Percentiles rank a stretch among this genome's conserved stretches.
phyloP scores from a whole-genome alignment of 2,113 vertebrate genomes.

The Formicarius rufipectus region DNA sequence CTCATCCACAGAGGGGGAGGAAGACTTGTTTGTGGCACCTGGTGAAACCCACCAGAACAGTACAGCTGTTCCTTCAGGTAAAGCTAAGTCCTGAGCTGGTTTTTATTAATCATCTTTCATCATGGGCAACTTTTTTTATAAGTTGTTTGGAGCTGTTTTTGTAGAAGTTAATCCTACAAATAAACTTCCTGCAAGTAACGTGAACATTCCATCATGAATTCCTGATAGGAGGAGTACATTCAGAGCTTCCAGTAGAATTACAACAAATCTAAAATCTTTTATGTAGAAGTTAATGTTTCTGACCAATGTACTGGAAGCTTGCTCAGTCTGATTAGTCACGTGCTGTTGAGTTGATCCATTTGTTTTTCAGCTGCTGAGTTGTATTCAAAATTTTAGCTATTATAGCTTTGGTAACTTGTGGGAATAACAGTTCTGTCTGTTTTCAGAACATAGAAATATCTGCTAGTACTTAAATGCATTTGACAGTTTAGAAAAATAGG shows the following conservation, averaged over 20 bases:
- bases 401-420: background rate
- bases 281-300: background rate
- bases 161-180: background rate
- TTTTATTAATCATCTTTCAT: background rate
- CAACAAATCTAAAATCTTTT: background rate
- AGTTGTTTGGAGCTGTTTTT: background rate
- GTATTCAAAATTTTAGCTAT: background rate
- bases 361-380: background rate
- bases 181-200: background rate
- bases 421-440: background rate
- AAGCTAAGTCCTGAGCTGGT: background rate
- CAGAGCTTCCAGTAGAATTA: background rate
- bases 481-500: background rate
- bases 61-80: slow-evolving; percentile 89
- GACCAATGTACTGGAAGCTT: background rate
- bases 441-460: background rate
- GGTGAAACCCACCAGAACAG: slow-evolving; percentile 89
- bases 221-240: background rate
- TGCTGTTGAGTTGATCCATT: background rate
- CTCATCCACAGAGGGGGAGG: slow-evolving; percentile 92
- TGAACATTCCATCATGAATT: background rate
- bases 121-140: accelerated
- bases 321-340: background rate
- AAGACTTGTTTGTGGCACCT: slow-evolving; percentile 89
- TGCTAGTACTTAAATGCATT: background rate